Conservation (phyloP, 1,140 invertebrate genomes). For the Drosophila azteca region DNA sequence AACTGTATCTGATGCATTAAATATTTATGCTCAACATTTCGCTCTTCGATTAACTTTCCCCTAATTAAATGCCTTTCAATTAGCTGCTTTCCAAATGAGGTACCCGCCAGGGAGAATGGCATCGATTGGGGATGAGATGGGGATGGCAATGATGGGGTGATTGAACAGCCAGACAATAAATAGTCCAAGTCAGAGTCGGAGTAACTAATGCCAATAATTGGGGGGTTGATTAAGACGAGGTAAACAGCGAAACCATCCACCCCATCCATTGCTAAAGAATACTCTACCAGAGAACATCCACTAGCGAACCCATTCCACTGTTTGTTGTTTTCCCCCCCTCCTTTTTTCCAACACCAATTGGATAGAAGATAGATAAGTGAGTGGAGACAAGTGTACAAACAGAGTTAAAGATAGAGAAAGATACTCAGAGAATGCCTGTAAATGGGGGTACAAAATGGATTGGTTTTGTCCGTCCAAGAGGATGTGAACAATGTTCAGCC, state of each 20-base stretch:
- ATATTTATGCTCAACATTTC: background rate
- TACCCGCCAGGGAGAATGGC: constrained; percentile 3
- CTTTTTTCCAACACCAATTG: too few species aligned
- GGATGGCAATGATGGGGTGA: background rate
- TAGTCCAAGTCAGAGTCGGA: background rate
- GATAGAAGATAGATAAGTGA: constrained; percentile 56
- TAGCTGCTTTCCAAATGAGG: constrained; percentile 24
- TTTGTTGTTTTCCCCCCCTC: too few species aligned
- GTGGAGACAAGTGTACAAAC: constrained; percentile 58
- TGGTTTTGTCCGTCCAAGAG: constrained; percentile 3
- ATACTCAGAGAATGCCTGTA: constrained; percentile 8
- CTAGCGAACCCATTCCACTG: too few species aligned
- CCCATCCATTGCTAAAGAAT: too few species aligned
- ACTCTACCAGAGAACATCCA: too few species aligned
- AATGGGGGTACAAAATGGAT: constrained; percentile 64
- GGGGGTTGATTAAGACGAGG: background rate
- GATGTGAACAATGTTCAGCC: constrained; percentile 15
- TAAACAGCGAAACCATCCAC: too few species aligned
- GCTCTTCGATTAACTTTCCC: constrained; percentile 41
- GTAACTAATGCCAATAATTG: background rate
- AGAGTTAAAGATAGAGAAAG: constrained; percentile 10
- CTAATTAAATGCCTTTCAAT: constrained; percentile 36
- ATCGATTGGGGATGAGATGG: constrained; percentile 5
- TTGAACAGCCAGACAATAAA: background rate
- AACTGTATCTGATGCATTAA: background rate